Conservation (phyloP, 2,797 vertebrate species). For the Dendrocincla fuliginosa region DNA sequence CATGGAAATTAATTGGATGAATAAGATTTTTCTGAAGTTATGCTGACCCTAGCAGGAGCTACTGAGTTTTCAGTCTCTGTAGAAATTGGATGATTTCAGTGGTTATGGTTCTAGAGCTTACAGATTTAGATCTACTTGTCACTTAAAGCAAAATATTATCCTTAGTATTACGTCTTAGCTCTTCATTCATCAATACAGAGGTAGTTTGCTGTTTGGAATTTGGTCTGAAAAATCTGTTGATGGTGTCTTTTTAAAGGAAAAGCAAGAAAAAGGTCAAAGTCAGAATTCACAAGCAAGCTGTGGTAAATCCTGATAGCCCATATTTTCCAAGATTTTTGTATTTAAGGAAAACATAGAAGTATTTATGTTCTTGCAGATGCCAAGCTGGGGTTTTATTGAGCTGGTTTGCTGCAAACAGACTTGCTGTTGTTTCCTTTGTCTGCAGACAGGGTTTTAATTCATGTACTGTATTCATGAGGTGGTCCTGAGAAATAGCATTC, state of each 20-base stretch:
- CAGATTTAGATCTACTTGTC: background rate
- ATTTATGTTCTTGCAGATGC: background rate
- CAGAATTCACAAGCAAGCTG: background rate
- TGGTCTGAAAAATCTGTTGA: background rate
- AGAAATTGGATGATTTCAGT: background rate
- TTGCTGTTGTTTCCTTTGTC: background rate
- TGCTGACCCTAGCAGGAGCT: background rate
- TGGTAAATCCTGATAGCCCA: background rate
- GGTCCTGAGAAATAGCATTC: background rate
- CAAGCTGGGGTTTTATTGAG: background rate
- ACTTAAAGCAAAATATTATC: background rate
- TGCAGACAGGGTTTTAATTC: background rate
- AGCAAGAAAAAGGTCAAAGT: background rate
- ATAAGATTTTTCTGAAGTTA: background rate
- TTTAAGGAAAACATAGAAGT: background rate
- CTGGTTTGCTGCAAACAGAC: background rate
- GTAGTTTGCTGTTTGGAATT: background rate
- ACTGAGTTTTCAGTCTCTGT: background rate
- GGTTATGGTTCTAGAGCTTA: background rate
- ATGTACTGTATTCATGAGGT: background rate
- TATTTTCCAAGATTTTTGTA: background rate
- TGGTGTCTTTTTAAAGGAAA: background rate
- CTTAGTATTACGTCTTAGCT: background rate
- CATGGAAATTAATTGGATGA: background rate
- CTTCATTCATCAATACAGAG: background rate